A percentile compares a stretch with the other conserved stretches of the same genome.
Conservation (phyloP, 2,797 vertebrate species). For the Echeneis naucrates region DNA sequence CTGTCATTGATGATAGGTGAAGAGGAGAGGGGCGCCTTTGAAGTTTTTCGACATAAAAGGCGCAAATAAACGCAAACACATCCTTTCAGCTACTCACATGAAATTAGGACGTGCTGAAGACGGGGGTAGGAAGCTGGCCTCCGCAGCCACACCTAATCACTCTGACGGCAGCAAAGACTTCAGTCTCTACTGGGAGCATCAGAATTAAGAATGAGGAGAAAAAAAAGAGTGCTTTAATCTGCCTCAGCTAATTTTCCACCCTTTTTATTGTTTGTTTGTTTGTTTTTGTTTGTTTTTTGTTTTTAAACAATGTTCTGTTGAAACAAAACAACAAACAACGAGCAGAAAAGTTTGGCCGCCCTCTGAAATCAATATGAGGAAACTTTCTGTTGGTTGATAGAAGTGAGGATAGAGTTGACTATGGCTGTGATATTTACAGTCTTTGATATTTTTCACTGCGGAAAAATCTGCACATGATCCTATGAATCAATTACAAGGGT, state of each 20-base stretch:
- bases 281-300: too few species aligned
- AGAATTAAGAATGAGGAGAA: constrained; percentile 73
- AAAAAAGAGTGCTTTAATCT: constrained; percentile 78
- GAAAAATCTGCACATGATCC: constrained; percentile 62
- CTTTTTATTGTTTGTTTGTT: too few species aligned
- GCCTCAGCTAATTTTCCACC: constrained; percentile 78
- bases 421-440: constrained; percentile 59
- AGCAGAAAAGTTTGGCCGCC: constrained; percentile 68
- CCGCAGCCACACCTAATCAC: constrained; percentile 87
- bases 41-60: constrained; percentile 87
- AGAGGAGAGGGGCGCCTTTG: constrained; percentile 82
- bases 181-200: constrained; percentile 73
- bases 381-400: constrained; percentile 71
- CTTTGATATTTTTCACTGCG: constrained; percentile 67
- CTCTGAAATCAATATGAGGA: constrained; percentile 68
- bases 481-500: constrained; percentile 71
- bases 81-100: constrained; percentile 86
- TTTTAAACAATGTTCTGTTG: constrained; percentile 68
- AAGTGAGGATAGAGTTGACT: constrained; percentile 68
- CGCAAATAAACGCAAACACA: constrained; percentile 85
- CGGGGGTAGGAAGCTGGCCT: constrained; percentile 79
- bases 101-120: constrained; percentile 82
- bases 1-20: constrained; percentile 85
- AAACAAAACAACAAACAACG: constrained; percentile 78
- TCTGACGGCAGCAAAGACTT: constrained; percentile 81